A percentile compares a stretch with the other conserved stretches of the same genome.
Evolutionary conservation across 2,797 vertebrate genomes (phyloP).

Genomic region (Potorous gilbertii): DNA sequence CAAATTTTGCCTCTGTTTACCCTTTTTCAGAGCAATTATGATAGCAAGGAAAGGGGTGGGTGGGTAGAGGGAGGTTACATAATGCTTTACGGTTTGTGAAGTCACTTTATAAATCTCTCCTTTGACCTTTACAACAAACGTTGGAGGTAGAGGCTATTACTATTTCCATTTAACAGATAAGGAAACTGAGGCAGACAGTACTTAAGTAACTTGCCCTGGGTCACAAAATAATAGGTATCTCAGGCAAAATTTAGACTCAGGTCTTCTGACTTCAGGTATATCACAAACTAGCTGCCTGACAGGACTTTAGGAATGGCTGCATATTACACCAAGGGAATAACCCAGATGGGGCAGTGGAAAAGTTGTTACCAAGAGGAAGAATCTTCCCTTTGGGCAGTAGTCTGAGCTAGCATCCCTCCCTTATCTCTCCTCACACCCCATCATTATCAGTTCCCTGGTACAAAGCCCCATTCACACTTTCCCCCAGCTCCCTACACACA

Average conservation of each 20-base stretch:
- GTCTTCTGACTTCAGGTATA: neutral
- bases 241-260: neutral
- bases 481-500: neutral
- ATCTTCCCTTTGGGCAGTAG: neutral
- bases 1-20: constrained; percentile 62
- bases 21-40: constrained; percentile 58
- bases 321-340: neutral
- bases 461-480: neutral
- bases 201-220: neutral
- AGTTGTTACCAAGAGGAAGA: neutral
- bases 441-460: neutral
- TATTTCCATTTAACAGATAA: constrained; percentile 10
- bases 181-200: neutral
- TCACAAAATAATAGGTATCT: neutral
- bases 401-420: neutral
- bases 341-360: neutral
- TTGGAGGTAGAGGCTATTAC: constrained; percentile 33
- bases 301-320: neutral
- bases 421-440: neutral
- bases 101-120: neutral
- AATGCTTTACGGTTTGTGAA: constrained; percentile 42
- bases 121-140: constrained; percentile 30
- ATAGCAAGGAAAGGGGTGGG: constrained; percentile 51
- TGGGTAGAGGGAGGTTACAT: neutral
- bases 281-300: neutral